Evolutionary conservation across 2,888 invertebrate genomes (phyloP).

Genomic region (Drosophila hawaiiensis): DNA sequence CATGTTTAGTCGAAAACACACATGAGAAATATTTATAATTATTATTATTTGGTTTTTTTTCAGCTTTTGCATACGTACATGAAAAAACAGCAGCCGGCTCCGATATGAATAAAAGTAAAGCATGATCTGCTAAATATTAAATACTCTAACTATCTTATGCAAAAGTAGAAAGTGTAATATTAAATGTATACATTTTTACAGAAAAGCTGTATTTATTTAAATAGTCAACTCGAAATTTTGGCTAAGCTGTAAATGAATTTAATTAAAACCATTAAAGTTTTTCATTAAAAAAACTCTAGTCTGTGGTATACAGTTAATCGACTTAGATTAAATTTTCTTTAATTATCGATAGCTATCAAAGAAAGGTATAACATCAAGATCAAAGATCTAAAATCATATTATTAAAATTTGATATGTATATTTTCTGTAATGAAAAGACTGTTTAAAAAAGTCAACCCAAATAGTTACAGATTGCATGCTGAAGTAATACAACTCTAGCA

Average conservation of each 20-base stretch:
- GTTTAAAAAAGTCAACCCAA: not conserved
- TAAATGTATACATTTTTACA: not conserved
- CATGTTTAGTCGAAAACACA: conserved; percentile 61
- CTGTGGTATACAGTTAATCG: not conserved
- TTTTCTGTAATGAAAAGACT: not conserved
- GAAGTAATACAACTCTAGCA: not conserved
- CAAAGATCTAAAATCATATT: not conserved
- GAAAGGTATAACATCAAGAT: not conserved
- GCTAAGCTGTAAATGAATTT: not conserved
- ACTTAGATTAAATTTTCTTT: not conserved
- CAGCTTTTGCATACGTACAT: conserved; percentile 26
- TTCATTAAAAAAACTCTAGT: not conserved
- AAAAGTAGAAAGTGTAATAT: not conserved
- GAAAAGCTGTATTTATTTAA: not conserved
- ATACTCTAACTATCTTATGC: conserved; percentile 8
- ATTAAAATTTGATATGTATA: not conserved
- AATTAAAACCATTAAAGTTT: not conserved
- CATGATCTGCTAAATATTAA: not conserved
- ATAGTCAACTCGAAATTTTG: not conserved
- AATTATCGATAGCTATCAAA: fast-evolving
- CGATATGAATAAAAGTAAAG: conserved; percentile 1
- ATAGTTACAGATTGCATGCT: not conserved
- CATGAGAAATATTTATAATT: conserved; percentile 37
- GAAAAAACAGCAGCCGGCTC: conserved; percentile 18
- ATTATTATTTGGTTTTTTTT: conserved; percentile 42